phyloP scores from a whole-genome alignment of 2,888 invertebrate species.

The Microctonus aethiopoides region DNA sequence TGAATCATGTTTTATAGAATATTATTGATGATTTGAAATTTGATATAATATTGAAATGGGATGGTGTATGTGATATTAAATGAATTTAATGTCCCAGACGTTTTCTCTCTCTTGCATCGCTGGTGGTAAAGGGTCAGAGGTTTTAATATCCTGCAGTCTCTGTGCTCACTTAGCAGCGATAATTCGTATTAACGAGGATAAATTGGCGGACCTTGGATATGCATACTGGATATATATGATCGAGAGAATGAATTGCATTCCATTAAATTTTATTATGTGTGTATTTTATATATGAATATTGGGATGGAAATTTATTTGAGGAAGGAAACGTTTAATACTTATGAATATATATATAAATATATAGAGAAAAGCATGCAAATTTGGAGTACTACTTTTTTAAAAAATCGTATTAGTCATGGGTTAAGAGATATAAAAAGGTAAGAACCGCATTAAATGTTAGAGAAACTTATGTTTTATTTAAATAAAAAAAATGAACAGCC shows the following conservation, averaged over 20 bases:
- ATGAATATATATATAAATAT: too few species aligned
- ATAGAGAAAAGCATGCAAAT: too few species aligned
- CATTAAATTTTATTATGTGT: background rate
- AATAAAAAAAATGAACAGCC: too few species aligned
- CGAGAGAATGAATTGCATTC: conserved; percentile 11
- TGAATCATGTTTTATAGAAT: background rate
- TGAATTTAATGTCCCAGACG: conserved; percentile 2
- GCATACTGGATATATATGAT: conserved; percentile 32
- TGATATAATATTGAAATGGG: background rate
- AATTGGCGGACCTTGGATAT: conserved; percentile 59
- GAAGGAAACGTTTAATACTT: too few species aligned
- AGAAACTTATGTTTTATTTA: too few species aligned
- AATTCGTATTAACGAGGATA: conserved; percentile 65
- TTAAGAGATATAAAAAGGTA: too few species aligned
- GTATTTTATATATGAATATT: background rate
- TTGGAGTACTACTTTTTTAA: too few species aligned
- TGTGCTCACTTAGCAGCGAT: conserved; percentile 61
- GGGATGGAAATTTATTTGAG: too few species aligned
- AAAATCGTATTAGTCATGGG: too few species aligned
- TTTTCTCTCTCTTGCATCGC: conserved; percentile 14
- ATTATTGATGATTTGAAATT: background rate
- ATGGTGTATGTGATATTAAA: background rate
- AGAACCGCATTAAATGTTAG: too few species aligned
- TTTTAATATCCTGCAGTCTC: conserved; percentile 63
- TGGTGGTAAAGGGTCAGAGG: conserved; percentile 55